Base-by-base conservation (phyloP, 2,888 invertebrate species). In the Zelleria hepariella region DNA sequence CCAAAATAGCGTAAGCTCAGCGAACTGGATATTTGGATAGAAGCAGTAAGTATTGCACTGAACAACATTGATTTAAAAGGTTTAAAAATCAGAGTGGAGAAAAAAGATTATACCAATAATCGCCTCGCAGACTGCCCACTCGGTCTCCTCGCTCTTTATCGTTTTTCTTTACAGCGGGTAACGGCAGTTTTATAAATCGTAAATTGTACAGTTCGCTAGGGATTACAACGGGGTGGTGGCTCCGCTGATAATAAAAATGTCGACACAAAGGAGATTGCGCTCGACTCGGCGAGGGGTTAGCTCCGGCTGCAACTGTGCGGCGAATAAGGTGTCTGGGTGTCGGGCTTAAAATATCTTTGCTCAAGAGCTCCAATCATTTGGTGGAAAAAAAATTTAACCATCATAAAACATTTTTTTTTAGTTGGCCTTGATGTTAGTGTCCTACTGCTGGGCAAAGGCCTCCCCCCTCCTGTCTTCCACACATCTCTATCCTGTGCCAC, bases 221-320 rank as follows among this genome's bases (percentile, higher is more conserved):
- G 84, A 85, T 86, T 87, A 85, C 81, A 77, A 70, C 32, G 32
- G 72, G 68, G 69, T 71, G 78, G 78, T 78, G 82, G 83, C 78
- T 87, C 75, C 71, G 74, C 74, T 74, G 80, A 86, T 84, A 81
- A 80, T 89, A 89, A 86, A 32, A 89, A 84, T 80, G 79, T 80
- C 82, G 81, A 85, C 84, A 82, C 81, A 78, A 81, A 86, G 32
- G 78, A 80, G 75, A 78, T 80, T 79, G 77, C 74, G 73, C 32
- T 15, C 32, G 32, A 32, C 32, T 32, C 32, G 32, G 32, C 32
- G 32, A 7, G 32, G 32, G 32, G 32, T 15, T 10, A 32, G 32
- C 32, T 32, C 32, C 32, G 15, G 15, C 32, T 32, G 32, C 32
- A 32, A 32, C 15, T 32, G 32, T 32, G 32, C 10, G 32, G 32